Conservation (phyloP, 2,888 invertebrate species). For the Deilephila elpenor region DNA sequence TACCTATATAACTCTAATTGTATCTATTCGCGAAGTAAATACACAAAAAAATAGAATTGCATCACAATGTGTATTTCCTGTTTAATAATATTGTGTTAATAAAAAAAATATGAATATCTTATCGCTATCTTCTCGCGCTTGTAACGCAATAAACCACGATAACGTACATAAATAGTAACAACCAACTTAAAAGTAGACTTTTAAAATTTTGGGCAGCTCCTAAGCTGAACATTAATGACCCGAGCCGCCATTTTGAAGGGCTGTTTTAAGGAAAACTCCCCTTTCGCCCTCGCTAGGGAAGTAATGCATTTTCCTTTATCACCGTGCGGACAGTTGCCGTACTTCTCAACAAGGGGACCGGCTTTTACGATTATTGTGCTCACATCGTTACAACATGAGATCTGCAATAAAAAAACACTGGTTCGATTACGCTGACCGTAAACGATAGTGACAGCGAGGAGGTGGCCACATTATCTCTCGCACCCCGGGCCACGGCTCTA, state of each 20-base stretch:
- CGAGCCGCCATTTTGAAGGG: slow-evolving; percentile 75
- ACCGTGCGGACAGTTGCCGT: slow-evolving; percentile 77
- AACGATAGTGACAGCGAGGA: slow-evolving; percentile 44
- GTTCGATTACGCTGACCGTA: slow-evolving; percentile 59
- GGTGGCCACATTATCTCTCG: not conserved
- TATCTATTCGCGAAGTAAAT: no score
- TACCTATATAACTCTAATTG: no score
- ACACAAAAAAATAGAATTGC: no score
- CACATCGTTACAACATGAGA: slow-evolving; percentile 70
- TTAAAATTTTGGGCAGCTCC: slow-evolving; percentile 69
- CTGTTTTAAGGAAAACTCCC: slow-evolving; percentile 73
- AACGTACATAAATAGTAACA: slow-evolving; percentile 38
- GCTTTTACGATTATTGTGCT: slow-evolving; percentile 82
- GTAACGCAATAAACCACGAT: not conserved
- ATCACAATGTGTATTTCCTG: no score
- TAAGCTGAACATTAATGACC: slow-evolving; percentile 75
- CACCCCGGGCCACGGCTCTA: no score
- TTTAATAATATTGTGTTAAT: no score
- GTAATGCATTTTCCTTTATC: slow-evolving; percentile 84
- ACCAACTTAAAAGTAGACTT: slow-evolving; percentile 72
- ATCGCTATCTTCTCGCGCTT: slow-evolving; percentile 9
- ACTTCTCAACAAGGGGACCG: slow-evolving; percentile 73
- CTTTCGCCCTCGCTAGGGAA: slow-evolving; percentile 68
- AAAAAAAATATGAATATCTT: slow-evolving; percentile 6
- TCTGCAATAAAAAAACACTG: slow-evolving; percentile 67